Conservation (phyloP, 2,113 vertebrate genomes). For the Vulpes lagopus region DNA sequence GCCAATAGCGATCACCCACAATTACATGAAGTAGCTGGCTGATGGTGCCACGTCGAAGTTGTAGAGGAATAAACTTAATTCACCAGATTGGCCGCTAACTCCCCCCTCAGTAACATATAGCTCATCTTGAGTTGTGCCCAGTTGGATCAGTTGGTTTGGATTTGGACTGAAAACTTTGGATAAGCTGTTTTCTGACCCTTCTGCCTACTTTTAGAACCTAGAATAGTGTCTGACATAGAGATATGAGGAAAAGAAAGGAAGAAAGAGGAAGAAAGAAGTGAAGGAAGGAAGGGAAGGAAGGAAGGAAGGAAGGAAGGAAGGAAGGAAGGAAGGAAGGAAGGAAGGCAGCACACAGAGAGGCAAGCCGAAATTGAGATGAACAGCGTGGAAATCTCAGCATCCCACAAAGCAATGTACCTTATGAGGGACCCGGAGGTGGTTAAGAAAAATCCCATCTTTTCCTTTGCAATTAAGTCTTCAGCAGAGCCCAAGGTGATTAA, state of each 20-base stretch:
- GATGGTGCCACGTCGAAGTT: neutral
- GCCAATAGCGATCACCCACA: neutral
- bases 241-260: neutral
- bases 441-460: constrained; percentile 34
- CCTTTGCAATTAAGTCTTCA: constrained; percentile 57
- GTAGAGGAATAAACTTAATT: constrained; percentile 29
- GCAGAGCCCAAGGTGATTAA: constrained; percentile 25
- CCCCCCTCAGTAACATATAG: neutral
- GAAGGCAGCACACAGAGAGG: neutral
- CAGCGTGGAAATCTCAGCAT: constrained; percentile 22
- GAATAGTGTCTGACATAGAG: neutral
- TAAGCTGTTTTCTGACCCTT: constrained; percentile 26
- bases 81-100: neutral
- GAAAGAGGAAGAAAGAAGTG: neutral
- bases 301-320: neutral
- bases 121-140: neutral
- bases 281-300: neutral
- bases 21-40: neutral
- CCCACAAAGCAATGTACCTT: neutral
- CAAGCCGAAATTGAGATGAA: constrained; percentile 21
- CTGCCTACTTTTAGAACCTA: neutral
- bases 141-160: neutral
- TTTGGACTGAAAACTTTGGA: neutral
- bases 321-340: no score
- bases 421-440: neutral